Evolutionary conservation across 2,888 invertebrate genomes (phyloP).

Genomic region (Caenorhabditis macrosperma): DNA sequence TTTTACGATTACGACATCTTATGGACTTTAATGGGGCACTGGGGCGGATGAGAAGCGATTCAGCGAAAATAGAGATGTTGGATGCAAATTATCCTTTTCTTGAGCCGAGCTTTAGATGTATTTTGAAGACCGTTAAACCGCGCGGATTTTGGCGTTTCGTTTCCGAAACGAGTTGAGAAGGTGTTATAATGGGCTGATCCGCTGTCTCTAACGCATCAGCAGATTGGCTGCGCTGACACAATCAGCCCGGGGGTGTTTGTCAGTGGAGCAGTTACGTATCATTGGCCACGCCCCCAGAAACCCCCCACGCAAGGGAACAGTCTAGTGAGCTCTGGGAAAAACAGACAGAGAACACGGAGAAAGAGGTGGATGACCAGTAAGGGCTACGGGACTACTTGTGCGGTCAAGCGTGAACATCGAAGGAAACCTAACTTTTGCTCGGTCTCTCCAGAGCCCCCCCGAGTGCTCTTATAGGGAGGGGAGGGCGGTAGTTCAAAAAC

Average conservation of each 20-base stretch:
- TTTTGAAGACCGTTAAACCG: too few species aligned
- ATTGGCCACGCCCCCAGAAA: not conserved
- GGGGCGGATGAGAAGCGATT: not conserved
- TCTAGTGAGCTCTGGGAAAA: not conserved
- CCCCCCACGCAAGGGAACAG: not conserved
- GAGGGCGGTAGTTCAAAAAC: conserved; percentile 37
- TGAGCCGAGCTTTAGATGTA: too few species aligned
- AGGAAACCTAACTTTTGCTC: not conserved
- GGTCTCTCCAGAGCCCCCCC: not conserved
- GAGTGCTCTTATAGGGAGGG: not conserved
- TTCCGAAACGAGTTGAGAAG: too few species aligned
- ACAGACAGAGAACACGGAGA: not conserved
- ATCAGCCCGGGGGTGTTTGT: too few species aligned
- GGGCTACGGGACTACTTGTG: not conserved
- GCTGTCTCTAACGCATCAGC: not conserved
- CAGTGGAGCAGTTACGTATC: not conserved
- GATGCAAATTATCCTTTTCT: conserved; percentile 14
- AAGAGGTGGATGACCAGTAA: not conserved
- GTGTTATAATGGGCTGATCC: too few species aligned
- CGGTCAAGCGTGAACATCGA: not conserved
- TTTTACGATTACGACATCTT: not conserved
- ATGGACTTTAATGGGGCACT: not conserved
- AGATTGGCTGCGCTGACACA: not conserved
- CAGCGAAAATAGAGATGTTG: not conserved
- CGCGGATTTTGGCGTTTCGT: too few species aligned